Percentiles rank a stretch among this genome's conserved stretches.
Conservation (phyloP, 2,888 invertebrate species). For the Cephus nigrinus region DNA sequence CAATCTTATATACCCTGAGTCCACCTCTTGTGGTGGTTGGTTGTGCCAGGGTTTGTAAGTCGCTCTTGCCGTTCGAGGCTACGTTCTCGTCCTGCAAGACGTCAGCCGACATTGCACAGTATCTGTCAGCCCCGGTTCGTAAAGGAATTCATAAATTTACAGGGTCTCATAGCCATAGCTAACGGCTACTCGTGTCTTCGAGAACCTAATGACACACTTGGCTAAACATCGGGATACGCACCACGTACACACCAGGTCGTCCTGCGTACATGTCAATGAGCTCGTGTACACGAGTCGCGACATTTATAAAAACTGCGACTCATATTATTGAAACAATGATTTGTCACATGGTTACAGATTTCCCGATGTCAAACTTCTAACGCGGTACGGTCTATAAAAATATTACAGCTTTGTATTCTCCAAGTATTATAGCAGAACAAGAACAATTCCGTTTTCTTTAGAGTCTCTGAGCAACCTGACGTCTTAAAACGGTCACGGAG, state of each 20-base stretch:
- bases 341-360: neutral
- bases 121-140: neutral
- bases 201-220: conserved; percentile 36
- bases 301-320: neutral
- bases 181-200: conserved; percentile 27
- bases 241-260: neutral
- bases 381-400: neutral
- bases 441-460: neutral
- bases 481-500: neutral
- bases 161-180: conserved; percentile 13
- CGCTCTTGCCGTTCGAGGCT: conserved; percentile 47
- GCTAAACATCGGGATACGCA: conserved; percentile 30
- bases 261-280: neutral
- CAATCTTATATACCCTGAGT: conserved; percentile 87
- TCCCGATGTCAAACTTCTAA: neutral
- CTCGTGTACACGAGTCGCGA: neutral
- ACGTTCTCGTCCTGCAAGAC: conserved; percentile 36
- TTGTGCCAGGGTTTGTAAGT: conserved; percentile 39
- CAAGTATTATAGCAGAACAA: neutral
- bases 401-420: neutral
- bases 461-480: neutral
- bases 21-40: conserved; percentile 71
- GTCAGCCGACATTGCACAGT: conserved; percentile 37
- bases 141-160: neutral
- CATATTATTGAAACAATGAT: neutral